Evolutionary conservation across 2,888 invertebrate genomes (phyloP).

Genomic region (Acrobeloides nanus): DNA sequence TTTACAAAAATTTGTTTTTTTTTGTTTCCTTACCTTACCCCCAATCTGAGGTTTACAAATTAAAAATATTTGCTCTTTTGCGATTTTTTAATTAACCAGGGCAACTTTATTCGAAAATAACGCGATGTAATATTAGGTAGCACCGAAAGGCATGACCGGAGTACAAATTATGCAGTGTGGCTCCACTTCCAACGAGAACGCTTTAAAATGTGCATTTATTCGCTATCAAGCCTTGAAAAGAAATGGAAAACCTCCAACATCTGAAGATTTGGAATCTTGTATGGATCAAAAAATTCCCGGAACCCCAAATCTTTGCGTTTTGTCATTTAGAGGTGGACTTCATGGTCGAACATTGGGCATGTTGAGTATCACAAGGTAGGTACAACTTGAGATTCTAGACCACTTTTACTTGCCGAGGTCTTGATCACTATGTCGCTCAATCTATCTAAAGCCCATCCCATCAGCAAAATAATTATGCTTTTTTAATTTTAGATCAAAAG

Average conservation of each 20-base stretch:
- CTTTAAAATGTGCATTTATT: constrained; percentile 84
- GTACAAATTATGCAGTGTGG: constrained; percentile 80
- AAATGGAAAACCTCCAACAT: constrained; percentile 64
- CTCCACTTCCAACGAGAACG: constrained; percentile 86
- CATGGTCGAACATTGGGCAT: constrained; percentile 82
- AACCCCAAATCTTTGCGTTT: constrained; percentile 70
- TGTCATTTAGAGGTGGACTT: constrained; percentile 80
- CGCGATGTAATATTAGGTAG: too few species aligned
- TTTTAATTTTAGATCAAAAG: constrained; percentile 27
- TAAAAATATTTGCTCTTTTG: too few species aligned
- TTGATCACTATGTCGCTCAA: too few species aligned
- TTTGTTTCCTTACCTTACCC: too few species aligned
- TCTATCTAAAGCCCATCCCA: too few species aligned
- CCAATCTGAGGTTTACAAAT: too few species aligned
- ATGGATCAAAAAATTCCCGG: constrained; percentile 81
- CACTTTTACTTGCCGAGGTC: too few species aligned
- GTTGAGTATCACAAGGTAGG: constrained; percentile 70
- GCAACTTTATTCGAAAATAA: too few species aligned
- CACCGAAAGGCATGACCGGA: constrained; percentile 70
- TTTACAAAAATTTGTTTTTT: too few species aligned
- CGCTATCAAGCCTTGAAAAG: constrained; percentile 62
- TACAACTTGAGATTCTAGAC: too few species aligned
- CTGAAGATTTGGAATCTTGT: constrained; percentile 71
- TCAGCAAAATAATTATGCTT: too few species aligned
- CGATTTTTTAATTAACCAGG: too few species aligned